Percentiles rank a stretch among this genome's conserved stretches.
These are phyloP conservation scores for Rhamnusium bicolor DNA, from an alignment of 2,888 invertebrate genomes.

Conservation along the genomic window DNA sequence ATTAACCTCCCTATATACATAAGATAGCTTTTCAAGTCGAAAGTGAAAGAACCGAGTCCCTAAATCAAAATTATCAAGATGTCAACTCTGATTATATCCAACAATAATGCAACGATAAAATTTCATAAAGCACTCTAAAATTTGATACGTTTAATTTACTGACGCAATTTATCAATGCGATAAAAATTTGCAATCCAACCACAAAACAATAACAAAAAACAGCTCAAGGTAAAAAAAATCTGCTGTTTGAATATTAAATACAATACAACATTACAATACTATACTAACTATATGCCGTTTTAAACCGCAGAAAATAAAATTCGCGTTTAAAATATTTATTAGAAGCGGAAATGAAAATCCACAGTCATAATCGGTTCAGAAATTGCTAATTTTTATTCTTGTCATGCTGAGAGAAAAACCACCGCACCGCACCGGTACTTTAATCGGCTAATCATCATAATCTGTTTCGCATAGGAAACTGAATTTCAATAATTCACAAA, in stretches of 20 bases:
- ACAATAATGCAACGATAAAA: no score
- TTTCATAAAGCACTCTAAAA: no score
- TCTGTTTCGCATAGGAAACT: no score
- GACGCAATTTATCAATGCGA: constrained; percentile 4
- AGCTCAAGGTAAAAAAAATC: constrained; percentile 11
- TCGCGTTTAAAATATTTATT: constrained; percentile 2
- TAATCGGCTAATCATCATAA: no score
- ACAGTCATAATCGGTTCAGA: neutral
- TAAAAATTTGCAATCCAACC: neutral
- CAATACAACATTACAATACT: no score
- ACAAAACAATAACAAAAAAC: neutral
- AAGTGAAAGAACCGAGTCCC: no score
- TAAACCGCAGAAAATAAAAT: neutral
- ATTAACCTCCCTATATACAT: no score
- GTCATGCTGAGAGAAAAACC: neutral
- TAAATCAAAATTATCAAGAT: no score
- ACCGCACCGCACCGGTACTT: no score
- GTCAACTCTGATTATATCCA: no score
- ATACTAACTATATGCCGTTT: neutral
- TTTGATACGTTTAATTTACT: neutral
- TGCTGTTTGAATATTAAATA: constrained; percentile 12
- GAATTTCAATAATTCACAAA: no score
- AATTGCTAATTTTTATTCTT: neutral
- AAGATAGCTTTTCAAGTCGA: no score
- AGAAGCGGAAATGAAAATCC: constrained; percentile 1